A percentile compares a stretch with the other conserved stretches of the same genome.
phyloP scores from a whole-genome alignment of 2,797 vertebrate species.

The Poecilia wingei region DNA sequence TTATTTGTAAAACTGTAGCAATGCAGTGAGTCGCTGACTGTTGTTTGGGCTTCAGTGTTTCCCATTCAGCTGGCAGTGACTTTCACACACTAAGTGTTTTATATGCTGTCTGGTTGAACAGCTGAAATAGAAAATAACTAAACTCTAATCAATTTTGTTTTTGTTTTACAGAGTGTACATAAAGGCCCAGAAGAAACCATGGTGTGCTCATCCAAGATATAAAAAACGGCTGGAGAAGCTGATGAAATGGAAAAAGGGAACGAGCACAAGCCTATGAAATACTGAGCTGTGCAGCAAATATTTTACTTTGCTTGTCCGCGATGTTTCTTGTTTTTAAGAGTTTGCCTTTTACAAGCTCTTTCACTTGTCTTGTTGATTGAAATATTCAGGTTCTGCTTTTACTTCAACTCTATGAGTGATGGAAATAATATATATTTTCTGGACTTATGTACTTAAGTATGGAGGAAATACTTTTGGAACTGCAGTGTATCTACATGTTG shows the following conservation, averaged over 20 bases:
- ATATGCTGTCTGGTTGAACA: neutral
- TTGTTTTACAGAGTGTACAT: neutral
- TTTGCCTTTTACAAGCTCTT: neutral
- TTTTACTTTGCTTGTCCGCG: neutral
- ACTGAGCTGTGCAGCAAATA: neutral
- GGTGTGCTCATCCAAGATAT: neutral
- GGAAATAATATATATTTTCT: neutral
- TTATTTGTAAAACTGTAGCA: neutral
- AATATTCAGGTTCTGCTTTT: neutral
- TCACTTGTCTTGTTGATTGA: neutral
- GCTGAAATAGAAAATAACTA: neutral
- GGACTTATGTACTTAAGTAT: neutral
- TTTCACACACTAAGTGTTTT: neutral
- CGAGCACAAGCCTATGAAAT: neutral
- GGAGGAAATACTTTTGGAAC: neutral
- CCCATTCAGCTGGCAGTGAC: neutral
- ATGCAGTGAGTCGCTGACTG: neutral
- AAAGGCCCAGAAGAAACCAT: neutral
- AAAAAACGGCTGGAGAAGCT: neutral
- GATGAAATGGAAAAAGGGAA: neutral
- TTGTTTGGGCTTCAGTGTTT: neutral
- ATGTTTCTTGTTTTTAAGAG: neutral
- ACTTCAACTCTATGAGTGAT: constrained; percentile 7
- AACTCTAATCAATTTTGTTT: neutral
- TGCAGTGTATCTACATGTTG: neutral